Evolutionary conservation across 2,797 vertebrate genomes (phyloP).

Genomic region (Pipistrellus pygmaeus): DNA sequence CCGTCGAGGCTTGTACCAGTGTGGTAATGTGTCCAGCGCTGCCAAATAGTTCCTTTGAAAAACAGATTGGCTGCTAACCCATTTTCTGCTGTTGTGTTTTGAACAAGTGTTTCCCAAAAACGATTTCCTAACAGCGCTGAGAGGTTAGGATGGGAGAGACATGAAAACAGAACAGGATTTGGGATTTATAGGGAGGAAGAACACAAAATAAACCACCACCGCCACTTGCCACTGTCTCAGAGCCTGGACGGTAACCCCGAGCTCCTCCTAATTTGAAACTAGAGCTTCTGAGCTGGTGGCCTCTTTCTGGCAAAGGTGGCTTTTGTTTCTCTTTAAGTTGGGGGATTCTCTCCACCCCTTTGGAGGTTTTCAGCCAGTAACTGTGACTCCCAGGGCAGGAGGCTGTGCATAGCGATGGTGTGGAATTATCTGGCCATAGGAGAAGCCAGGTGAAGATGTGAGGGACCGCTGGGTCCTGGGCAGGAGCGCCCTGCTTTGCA

Average conservation of each 20-base stretch:
- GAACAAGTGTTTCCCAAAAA: conserved; percentile 88
- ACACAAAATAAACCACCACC: conserved; percentile 66
- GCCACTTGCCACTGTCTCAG: background rate
- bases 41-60: conserved; percentile 82
- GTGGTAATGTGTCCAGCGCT: background rate
- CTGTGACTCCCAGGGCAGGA: background rate
- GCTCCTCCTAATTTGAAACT: conserved; percentile 73
- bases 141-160: conserved; percentile 25
- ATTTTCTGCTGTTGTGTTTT: conserved; percentile 84
- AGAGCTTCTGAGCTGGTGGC: conserved; percentile 74
- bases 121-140: conserved; percentile 83
- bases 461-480: background rate
- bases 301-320: background rate
- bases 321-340: background rate
- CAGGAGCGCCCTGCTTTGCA: background rate
- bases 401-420: background rate
- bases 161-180: conserved; percentile 43
- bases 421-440: conserved; percentile 60
- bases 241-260: conserved; percentile 34
- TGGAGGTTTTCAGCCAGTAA: background rate
- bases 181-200: conserved; percentile 74
- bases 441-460: conserved; percentile 59
- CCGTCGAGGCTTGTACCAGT: conserved; percentile 62
- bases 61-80: conserved; percentile 79
- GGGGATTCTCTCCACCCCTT: background rate